Evolutionary conservation across 2,113 vertebrate species (phyloP).

Genomic region (Jacana jacana): DNA sequence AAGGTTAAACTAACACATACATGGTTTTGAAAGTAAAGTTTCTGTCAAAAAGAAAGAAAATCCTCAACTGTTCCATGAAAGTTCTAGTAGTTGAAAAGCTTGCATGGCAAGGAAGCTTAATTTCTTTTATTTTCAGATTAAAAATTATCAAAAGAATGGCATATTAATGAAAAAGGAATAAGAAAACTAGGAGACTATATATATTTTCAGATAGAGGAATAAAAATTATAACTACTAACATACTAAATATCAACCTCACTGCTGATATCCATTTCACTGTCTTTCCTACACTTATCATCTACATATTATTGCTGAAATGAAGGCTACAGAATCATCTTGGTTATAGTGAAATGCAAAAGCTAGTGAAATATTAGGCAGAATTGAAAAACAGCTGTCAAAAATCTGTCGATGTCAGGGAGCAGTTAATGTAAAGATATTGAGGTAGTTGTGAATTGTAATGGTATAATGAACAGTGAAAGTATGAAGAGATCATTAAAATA

Average conservation of each 20-base stretch:
- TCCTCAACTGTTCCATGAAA: background rate
- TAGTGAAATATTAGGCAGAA: background rate
- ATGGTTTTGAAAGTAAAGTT: conserved; percentile 47
- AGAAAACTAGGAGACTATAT: background rate
- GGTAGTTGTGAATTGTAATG: background rate
- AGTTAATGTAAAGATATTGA: background rate
- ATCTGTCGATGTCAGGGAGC: background rate
- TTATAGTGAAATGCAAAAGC: background rate
- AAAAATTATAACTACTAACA: background rate
- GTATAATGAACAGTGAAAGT: background rate
- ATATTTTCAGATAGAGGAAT: background rate
- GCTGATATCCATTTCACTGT: background rate
- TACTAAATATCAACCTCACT: background rate
- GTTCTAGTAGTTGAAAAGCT: background rate
- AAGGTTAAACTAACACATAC: conserved; percentile 69
- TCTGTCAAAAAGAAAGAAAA: conserved; percentile 31
- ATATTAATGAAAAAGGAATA: background rate
- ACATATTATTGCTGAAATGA: background rate
- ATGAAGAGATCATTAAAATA: background rate
- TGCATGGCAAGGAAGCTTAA: background rate
- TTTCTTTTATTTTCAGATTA: background rate
- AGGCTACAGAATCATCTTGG: background rate
- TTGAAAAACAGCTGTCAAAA: background rate
- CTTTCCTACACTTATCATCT: background rate
- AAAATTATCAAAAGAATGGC: background rate